Evolutionary conservation across 2,797 vertebrate genomes (phyloP).

Genomic region (Chrysolophus pictus): DNA sequence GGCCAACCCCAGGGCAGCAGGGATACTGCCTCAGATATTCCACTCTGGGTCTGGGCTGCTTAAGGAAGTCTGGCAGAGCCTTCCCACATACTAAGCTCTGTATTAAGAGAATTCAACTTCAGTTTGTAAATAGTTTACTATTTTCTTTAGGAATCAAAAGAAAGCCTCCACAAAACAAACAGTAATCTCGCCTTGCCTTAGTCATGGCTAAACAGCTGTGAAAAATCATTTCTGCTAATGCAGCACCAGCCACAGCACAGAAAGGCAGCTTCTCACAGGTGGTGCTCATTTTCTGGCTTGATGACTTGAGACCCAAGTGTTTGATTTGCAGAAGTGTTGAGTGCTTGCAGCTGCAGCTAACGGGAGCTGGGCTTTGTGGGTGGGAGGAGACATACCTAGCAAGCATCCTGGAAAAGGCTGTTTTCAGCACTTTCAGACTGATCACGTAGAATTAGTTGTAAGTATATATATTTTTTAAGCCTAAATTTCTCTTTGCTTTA

Average conservation of each 20-base stretch:
- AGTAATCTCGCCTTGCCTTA: neutral
- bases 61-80: neutral
- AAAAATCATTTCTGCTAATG: constrained; percentile 37
- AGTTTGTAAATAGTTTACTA: constrained; percentile 36
- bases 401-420: constrained; percentile 33
- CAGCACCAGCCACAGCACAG: constrained; percentile 16
- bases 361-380: constrained; percentile 36
- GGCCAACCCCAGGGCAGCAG: neutral
- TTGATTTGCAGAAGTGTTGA: constrained; percentile 66
- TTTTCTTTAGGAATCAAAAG: constrained; percentile 20
- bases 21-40: neutral
- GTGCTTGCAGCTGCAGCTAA: constrained; percentile 68
- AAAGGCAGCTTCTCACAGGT: constrained; percentile 53
- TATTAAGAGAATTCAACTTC: constrained; percentile 5
- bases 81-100: neutral
- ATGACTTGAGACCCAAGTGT: constrained; percentile 66
- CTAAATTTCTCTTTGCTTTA: neutral
- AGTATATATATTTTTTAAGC: neutral
- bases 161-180: neutral
- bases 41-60: neutral
- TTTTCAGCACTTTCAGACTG: constrained; percentile 57
- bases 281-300: constrained; percentile 71
- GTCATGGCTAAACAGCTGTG: constrained; percentile 45
- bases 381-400: neutral
- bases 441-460: constrained; percentile 20